Conservation (phyloP, 2,797 vertebrate genomes). For the Periparus ater region DNA sequence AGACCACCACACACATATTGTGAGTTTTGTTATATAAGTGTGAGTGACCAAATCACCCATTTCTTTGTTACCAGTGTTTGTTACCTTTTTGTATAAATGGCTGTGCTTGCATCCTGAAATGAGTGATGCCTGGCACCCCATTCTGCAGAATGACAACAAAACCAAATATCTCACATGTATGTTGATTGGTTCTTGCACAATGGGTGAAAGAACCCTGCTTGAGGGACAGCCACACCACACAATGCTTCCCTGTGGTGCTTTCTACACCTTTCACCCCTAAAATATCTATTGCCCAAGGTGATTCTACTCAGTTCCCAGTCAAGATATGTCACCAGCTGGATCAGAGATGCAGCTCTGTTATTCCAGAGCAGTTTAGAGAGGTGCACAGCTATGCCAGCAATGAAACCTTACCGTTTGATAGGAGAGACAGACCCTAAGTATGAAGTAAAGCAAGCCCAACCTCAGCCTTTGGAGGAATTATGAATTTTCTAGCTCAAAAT, state of each 20-base stretch:
- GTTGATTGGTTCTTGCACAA: rapidly evolving
- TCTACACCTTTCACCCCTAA: neutral
- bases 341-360: neutral
- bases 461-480: neutral
- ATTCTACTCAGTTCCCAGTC: neutral
- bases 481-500: neutral
- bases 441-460: neutral
- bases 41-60: neutral
- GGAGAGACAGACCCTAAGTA: neutral
- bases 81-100: neutral
- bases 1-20: neutral
- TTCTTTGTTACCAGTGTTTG: neutral
- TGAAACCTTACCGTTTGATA: neutral
- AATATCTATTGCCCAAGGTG: neutral
- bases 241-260: neutral
- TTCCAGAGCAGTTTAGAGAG: neutral
- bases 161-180: neutral
- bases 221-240: neutral
- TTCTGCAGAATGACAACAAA: neutral
- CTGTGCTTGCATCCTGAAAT: neutral
- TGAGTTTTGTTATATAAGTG: rapidly evolving
- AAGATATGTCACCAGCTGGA: neutral
- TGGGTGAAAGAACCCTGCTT: neutral
- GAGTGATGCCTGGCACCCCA: too few species aligned
- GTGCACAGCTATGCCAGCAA: neutral